These are phyloP conservation scores for Dendronephthya gigantea DNA, from an alignment of 64 coral and sea anemone genomes.

Conservation along the genomic window DNA sequence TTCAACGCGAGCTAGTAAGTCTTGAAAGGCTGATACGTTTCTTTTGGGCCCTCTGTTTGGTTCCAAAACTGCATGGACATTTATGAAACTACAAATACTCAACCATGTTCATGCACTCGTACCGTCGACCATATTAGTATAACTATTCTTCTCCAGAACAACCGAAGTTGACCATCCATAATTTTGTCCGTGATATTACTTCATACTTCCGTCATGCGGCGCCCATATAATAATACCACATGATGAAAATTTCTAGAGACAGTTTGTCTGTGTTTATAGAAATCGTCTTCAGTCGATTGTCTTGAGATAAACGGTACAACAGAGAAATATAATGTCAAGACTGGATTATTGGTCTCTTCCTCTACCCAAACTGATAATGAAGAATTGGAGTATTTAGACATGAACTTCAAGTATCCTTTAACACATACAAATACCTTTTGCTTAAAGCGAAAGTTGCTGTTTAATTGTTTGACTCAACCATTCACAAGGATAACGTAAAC, in stretches of 20 bases:
- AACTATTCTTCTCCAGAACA: too few relatives aligned
- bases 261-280: constrained; percentile 13
- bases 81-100: background rate
- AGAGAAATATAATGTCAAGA: constrained; percentile 2
- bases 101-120: too few relatives aligned
- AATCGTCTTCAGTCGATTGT: background rate
- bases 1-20: constrained; percentile 76
- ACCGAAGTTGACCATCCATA: too few relatives aligned
- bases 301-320: background rate
- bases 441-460: too few relatives aligned
- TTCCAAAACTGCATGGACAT: too few relatives aligned
- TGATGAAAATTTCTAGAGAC: too few relatives aligned
- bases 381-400: constrained; percentile 75
- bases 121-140: too few relatives aligned
- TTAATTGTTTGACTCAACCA: too few relatives aligned
- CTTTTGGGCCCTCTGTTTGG: background rate
- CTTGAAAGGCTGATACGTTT: background rate
- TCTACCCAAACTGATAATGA: constrained; percentile 24
- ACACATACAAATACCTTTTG: background rate
- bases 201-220: too few relatives aligned
- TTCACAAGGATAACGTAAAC: too few relatives aligned
- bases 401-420: constrained; percentile 99
- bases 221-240: too few relatives aligned
- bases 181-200: too few relatives aligned
- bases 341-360: constrained; percentile 28